Percentiles rank a stretch among this genome's conserved stretches.
Evolutionary conservation across 1,140 invertebrate species (phyloP).

Genomic region (Daktulosphaira vitifoliae): DNA sequence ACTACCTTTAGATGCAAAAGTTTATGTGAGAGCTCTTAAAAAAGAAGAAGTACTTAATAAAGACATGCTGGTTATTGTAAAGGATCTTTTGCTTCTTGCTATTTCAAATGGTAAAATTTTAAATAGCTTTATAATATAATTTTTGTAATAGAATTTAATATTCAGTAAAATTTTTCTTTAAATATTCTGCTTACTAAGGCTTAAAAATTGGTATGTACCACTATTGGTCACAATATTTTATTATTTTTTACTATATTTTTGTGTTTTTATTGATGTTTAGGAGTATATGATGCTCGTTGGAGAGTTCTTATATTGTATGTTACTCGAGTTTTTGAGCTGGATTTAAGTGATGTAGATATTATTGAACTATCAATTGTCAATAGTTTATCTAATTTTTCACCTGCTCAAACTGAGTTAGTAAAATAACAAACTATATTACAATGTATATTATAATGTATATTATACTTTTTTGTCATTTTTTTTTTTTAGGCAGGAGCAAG

Average conservation of each 20-base stretch:
- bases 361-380: slow-evolving; percentile 47
- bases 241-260: background rate
- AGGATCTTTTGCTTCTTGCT: slow-evolving; percentile 10
- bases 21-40: slow-evolving; percentile 16
- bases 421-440: slow-evolving; percentile 22
- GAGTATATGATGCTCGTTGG: slow-evolving; percentile 57
- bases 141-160: too few relatives aligned
- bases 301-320: slow-evolving; percentile 52
- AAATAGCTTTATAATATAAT: background rate
- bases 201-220: too few relatives aligned
- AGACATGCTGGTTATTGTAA: slow-evolving; percentile 16
- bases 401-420: slow-evolving; percentile 43
- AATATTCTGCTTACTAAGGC: too few relatives aligned
- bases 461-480: slow-evolving; percentile 19
- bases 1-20: slow-evolving; percentile 26
- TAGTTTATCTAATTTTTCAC: slow-evolving; percentile 42
- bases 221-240: too few relatives aligned
- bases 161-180: too few relatives aligned
- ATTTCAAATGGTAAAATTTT: slow-evolving; percentile 25
- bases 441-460: background rate
- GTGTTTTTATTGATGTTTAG: slow-evolving; percentile 43
- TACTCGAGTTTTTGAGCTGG: slow-evolving; percentile 49
- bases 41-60: slow-evolving; percentile 24
- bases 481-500: slow-evolving; percentile 43
- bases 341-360: slow-evolving; percentile 48